Evolutionary conservation across 2,113 vertebrate genomes (phyloP).

Genomic region (Shinisaurus crocodilurus): DNA sequence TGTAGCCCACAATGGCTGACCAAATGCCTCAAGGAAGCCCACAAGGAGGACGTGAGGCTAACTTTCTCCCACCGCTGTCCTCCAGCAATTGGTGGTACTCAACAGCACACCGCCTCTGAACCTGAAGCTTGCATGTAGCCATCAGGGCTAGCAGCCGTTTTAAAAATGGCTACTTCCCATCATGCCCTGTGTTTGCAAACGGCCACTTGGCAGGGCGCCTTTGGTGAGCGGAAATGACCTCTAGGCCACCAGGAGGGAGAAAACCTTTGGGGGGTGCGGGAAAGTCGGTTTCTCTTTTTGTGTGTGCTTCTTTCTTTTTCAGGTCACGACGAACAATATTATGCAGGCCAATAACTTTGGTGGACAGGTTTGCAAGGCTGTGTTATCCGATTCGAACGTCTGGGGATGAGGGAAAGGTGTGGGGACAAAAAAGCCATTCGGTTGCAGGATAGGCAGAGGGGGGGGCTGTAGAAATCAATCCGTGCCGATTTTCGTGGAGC

Average conservation of each 20-base stretch:
- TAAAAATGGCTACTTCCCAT: background rate
- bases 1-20: too few relatives aligned
- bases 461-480: background rate
- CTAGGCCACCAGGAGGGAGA: too few relatives aligned
- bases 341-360: background rate
- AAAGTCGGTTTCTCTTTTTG: background rate
- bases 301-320: background rate
- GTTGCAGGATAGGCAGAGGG: background rate
- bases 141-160: too few relatives aligned
- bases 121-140: background rate
- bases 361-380: background rate
- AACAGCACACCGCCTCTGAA: background rate
- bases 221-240: background rate
- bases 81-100: too few relatives aligned
- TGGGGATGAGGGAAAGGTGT: background rate
- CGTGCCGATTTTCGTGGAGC: too few relatives aligned
- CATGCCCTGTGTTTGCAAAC: background rate
- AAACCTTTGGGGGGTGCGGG: background rate
- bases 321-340: accelerated
- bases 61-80: too few relatives aligned
- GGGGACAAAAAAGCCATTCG: background rate
- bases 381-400: background rate
- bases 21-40: too few relatives aligned
- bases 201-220: background rate
- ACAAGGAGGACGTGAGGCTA: too few relatives aligned